Evolutionary conservation across 1,140 invertebrate species (phyloP).

Genomic region (Acromyrmex charruanus): DNA sequence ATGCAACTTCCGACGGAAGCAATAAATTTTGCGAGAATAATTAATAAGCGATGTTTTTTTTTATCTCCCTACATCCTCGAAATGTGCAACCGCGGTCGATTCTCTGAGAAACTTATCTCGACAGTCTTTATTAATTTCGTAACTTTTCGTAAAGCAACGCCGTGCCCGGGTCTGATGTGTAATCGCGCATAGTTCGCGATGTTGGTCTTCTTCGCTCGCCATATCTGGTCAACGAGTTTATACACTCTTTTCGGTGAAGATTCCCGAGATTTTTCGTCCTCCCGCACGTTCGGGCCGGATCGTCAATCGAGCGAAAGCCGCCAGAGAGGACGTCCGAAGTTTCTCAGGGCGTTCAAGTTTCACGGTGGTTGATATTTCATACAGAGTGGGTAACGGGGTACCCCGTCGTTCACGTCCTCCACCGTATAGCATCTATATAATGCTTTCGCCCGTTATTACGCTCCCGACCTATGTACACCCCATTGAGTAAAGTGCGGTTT

Average conservation of each 20-base stretch:
- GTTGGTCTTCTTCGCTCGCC: neutral
- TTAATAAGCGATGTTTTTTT: neutral
- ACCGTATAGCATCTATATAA: constrained; percentile 80
- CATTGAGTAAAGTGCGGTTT: constrained; percentile 85
- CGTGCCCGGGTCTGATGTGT: constrained; percentile 53
- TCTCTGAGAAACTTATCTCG: constrained; percentile 4
- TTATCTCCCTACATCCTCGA: neutral
- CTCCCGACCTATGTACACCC: constrained; percentile 69
- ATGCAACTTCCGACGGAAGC: neutral
- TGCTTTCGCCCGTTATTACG: constrained; percentile 80
- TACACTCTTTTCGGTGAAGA: constrained; percentile 60
- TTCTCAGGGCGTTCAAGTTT: constrained; percentile 86
- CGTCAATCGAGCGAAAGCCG: constrained; percentile 58
- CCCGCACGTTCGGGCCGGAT: constrained; percentile 39
- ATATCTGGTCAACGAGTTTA: constrained; percentile 51
- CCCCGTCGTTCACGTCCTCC: constrained; percentile 73
- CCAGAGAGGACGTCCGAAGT: constrained; percentile 77
- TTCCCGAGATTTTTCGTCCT: constrained; percentile 67
- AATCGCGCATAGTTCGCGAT: constrained; percentile 73
- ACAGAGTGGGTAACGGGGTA: constrained; percentile 83
- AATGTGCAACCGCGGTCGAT: neutral
- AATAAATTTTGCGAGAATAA: neutral
- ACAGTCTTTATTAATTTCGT: constrained; percentile 77
- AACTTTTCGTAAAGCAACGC: constrained; percentile 74
- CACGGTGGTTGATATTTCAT: constrained; percentile 87